phyloP scores from a whole-genome alignment of 2,797 vertebrate genomes.

The Pristis pectinata region DNA sequence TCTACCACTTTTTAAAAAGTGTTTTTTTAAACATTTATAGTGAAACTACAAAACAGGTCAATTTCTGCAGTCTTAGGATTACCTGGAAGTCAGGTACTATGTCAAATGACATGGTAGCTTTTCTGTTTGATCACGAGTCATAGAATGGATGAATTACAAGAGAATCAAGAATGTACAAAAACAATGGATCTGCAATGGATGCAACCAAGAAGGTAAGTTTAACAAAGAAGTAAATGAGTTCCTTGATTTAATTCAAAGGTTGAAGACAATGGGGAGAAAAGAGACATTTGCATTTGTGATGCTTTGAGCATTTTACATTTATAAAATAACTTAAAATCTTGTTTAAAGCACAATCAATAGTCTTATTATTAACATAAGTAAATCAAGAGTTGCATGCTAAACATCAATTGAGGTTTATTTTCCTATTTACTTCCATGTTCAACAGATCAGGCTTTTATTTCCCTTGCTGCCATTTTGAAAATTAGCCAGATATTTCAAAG shows the following conservation, averaged over 20 bases:
- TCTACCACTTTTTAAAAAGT: not conserved
- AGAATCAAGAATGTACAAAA: conserved; percentile 11
- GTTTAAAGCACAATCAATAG: not conserved
- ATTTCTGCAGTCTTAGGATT: not conserved
- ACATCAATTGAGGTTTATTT: not conserved
- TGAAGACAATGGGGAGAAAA: not conserved
- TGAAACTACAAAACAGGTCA: not conserved
- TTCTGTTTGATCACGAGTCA: not conserved
- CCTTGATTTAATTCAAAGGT: not conserved
- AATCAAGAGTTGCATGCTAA: not conserved
- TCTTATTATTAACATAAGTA: not conserved
- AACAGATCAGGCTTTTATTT: not conserved
- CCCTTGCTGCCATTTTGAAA: not conserved
- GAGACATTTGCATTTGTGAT: not conserved
- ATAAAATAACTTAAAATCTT: not conserved
- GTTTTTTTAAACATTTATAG: conserved; percentile 21
- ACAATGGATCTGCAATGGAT: not conserved
- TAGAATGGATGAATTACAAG: not conserved
- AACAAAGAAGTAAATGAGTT: conserved; percentile 2
- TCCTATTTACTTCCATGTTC: not conserved
- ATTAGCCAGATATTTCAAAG: not conserved
- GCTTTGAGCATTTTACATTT: not conserved
- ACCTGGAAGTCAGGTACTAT: not conserved
- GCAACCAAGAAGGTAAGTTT: not conserved
- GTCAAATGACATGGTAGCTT: conserved; percentile 9